Percentiles rank a stretch among this genome's conserved stretches.
Evolutionary conservation across 2,888 invertebrate species (phyloP).

Genomic region (Andrena trimmerana): DNA sequence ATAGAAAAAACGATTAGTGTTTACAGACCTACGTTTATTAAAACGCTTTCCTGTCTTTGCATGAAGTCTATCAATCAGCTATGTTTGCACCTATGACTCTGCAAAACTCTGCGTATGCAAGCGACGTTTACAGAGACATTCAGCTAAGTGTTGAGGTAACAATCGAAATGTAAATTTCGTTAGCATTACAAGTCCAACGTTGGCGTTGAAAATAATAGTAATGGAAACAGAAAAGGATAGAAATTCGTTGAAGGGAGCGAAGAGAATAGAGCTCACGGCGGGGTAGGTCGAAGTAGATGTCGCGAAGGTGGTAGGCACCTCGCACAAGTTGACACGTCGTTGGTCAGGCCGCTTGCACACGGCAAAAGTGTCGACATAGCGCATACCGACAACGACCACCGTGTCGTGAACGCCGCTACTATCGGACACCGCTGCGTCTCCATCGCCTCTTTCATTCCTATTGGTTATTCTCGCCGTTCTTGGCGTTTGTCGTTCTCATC

Average conservation of each 20-base stretch:
- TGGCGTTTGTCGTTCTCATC: conserved; percentile 49
- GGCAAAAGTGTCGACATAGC: conserved; percentile 81
- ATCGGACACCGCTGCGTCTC: conserved; percentile 39
- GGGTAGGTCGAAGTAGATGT: conserved; percentile 54
- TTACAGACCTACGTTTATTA: too few species aligned
- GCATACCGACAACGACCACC: conserved; percentile 82
- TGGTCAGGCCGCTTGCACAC: conserved; percentile 79
- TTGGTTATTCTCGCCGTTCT: conserved; percentile 56
- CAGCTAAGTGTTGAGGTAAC: too few species aligned
- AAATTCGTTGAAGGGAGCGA: conserved; percentile 11
- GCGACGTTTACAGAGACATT: too few species aligned
- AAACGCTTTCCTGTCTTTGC: too few species aligned
- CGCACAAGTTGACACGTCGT: conserved; percentile 81
- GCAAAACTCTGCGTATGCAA: too few species aligned
- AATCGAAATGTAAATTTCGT: too few species aligned
- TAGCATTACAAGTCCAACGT: too few species aligned
- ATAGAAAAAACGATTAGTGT: too few species aligned
- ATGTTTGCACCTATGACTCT: too few species aligned
- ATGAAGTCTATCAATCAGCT: too few species aligned
- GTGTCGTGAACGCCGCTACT: conserved; percentile 72
- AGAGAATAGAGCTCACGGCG: conserved; percentile 19
- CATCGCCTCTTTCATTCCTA: conserved; percentile 58
- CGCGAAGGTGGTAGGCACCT: conserved; percentile 64
- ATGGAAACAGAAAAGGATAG: conserved; percentile 12
- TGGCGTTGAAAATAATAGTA: conserved; percentile 10